Conservation (phyloP, 2,888 invertebrate genomes). For the Atrina japonica region DNA sequence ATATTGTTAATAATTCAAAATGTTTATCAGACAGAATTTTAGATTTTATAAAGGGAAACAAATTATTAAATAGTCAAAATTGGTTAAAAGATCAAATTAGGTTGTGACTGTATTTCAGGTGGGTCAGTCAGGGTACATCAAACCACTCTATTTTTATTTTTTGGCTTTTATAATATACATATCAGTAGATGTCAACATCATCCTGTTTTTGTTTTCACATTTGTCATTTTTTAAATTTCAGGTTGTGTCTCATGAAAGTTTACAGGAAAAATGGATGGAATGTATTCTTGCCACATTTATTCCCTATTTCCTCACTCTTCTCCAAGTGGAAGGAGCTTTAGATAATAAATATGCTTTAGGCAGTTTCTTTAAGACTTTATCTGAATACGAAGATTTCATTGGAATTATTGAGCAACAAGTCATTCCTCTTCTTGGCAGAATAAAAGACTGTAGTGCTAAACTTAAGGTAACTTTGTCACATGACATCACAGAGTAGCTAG, state of each 20-base stretch:
- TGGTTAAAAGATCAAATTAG: no score
- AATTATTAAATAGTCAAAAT: no score
- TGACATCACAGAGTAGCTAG: not conserved
- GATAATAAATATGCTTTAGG: conserved; percentile 65
- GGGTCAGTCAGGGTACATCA: no score
- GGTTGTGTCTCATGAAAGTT: conserved; percentile 47
- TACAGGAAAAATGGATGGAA: conserved; percentile 51
- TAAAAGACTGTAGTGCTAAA: conserved; percentile 57
- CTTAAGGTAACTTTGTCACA: conserved; percentile 45
- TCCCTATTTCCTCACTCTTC: conserved; percentile 48
- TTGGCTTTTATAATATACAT: no score
- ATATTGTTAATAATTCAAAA: no score
- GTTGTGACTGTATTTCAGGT: no score
- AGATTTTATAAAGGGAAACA: no score
- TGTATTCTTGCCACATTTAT: conserved; percentile 34
- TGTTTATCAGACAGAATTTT: no score
- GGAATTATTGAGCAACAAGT: conserved; percentile 47
- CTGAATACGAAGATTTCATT: conserved; percentile 51
- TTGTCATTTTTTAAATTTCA: no score
- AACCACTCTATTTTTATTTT: no score
- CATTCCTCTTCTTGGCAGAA: conserved; percentile 47
- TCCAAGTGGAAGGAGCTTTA: conserved; percentile 48
- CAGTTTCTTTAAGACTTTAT: conserved; percentile 59
- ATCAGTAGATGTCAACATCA: no score
- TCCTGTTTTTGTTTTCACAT: no score